These are phyloP conservation scores for Porites lobata DNA, from an alignment of 92 coral and sea anemone species.

Conservation along the genomic window DNA sequence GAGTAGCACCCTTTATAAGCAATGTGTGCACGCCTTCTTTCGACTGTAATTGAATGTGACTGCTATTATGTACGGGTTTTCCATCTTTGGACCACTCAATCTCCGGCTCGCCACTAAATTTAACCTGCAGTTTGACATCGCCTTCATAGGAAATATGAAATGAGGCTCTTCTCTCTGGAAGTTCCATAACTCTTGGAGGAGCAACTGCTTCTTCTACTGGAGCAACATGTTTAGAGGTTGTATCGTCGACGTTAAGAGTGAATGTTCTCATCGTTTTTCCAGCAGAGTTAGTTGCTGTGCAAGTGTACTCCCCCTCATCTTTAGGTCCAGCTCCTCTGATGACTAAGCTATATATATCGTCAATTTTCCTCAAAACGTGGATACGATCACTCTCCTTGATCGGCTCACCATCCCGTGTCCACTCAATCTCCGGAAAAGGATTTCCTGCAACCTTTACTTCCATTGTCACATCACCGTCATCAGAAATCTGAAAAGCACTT, in stretches of 20 bases:
- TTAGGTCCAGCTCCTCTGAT: conserved; percentile 82
- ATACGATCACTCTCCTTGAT: conserved; percentile 67
- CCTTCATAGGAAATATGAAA: conserved; percentile 78
- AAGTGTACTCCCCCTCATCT: conserved; percentile 90
- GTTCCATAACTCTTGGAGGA: conserved; percentile 87
- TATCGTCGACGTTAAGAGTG: conserved; percentile 87
- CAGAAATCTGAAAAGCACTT: conserved; percentile 72
- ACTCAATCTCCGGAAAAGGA: conserved; percentile 87
- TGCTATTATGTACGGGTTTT: conserved; percentile 59
- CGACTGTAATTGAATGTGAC: conserved; percentile 71
- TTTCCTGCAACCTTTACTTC: conserved; percentile 88
- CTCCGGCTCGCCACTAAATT: conserved; percentile 77
- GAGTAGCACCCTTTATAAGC: conserved; percentile 80
- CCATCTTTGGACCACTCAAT: conserved; percentile 88
- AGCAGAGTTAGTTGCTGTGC: conserved; percentile 87
- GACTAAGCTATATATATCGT: conserved; percentile 73
- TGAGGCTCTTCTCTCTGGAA: conserved; percentile 55
- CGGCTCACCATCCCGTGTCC: conserved; percentile 85
- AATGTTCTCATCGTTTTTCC: conserved; percentile 87
- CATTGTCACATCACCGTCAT: conserved; percentile 90
- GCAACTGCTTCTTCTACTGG: conserved; percentile 84
- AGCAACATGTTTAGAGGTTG: conserved; percentile 60
- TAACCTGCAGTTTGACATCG: conserved; percentile 86
- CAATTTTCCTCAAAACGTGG: conserved; percentile 65
- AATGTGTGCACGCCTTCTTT: conserved; percentile 77